Conservation (phyloP, 2,113 vertebrate species). For the Scopus umbretta region DNA sequence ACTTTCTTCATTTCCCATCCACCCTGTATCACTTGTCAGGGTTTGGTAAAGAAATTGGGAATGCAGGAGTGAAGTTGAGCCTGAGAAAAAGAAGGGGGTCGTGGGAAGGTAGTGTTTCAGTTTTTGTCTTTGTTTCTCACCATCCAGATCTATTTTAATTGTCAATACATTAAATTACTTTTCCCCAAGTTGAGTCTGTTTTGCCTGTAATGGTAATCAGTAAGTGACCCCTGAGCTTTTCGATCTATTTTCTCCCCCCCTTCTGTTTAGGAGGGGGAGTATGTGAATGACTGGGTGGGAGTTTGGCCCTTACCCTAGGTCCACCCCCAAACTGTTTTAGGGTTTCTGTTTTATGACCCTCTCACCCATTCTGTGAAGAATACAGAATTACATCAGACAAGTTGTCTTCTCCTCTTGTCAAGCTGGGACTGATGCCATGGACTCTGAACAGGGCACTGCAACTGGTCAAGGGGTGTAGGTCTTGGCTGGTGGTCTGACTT, state of each 20-base stretch:
- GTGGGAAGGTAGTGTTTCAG: rapidly evolving
- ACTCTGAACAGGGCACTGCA: not conserved
- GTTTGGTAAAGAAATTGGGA: not conserved
- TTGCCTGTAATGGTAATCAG: not conserved
- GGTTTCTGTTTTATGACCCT: not conserved
- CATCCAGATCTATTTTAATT: not conserved
- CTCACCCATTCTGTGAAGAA: not conserved
- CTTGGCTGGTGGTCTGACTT: not conserved
- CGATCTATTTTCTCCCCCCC: not conserved
- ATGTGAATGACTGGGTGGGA: not conserved
- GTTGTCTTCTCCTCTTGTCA: not conserved
- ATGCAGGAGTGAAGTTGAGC: not conserved
- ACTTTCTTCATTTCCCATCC: not conserved
- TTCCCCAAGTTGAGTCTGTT: not conserved
- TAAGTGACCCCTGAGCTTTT: not conserved
- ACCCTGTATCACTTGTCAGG: not conserved
- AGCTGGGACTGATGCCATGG: not conserved
- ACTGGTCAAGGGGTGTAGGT: not conserved
- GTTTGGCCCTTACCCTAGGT: not conserved
- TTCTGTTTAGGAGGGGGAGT: not conserved
- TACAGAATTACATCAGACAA: not conserved
- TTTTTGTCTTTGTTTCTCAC: not conserved
- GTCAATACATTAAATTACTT: not conserved
- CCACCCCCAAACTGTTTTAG: not conserved
- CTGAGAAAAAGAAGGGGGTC: not conserved